phyloP scores from a whole-genome alignment of 37 sponge, comb jelly and placozoan species.

The Petrosia ficiformis region DNA sequence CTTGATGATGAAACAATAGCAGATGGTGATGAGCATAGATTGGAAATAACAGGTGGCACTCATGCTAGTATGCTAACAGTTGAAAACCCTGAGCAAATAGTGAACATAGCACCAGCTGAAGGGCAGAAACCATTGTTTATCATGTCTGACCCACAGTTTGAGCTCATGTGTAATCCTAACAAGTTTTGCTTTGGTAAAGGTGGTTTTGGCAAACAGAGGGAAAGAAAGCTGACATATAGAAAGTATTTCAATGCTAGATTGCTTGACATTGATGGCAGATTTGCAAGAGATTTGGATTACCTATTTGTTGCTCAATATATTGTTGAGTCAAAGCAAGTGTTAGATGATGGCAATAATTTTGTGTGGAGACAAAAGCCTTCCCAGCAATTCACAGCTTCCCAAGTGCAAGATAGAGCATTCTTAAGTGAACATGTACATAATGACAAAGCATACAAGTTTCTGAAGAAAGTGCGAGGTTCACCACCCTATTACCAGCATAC shows the following conservation, averaged over 20 bases:
- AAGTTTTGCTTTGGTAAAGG: constrained; percentile 31
- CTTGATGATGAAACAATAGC: constrained; percentile 1
- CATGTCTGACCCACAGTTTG: constrained; percentile 30
- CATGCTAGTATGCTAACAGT: constrained; percentile 11
- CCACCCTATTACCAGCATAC: constrained; percentile 22
- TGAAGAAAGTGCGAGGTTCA: constrained; percentile 35
- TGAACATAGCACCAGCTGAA: constrained; percentile 6
- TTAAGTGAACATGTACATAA: not conserved
- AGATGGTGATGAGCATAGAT: constrained; percentile 14
- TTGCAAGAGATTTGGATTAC: too few relatives aligned
- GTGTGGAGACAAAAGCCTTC: constrained; percentile 1
- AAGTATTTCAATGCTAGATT: constrained; percentile 29
- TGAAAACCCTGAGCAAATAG: constrained; percentile 18
- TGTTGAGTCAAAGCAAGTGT: constrained; percentile 21
- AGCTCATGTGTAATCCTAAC: constrained; percentile 18
- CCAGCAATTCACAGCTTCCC: not conserved
- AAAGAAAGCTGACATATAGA: constrained; percentile 20
- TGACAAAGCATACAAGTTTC: constrained; percentile 36
- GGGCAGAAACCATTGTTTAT: constrained; percentile 28
- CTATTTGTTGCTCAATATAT: constrained; percentile 37
- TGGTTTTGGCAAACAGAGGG: constrained; percentile 12
- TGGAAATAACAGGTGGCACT: constrained; percentile 14
- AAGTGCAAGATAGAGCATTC: not conserved
- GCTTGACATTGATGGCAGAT: constrained; percentile 25
- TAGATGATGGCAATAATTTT: constrained; percentile 30